phyloP scores from a whole-genome alignment of 2,113 vertebrate genomes.

The Suricata suricatta region DNA sequence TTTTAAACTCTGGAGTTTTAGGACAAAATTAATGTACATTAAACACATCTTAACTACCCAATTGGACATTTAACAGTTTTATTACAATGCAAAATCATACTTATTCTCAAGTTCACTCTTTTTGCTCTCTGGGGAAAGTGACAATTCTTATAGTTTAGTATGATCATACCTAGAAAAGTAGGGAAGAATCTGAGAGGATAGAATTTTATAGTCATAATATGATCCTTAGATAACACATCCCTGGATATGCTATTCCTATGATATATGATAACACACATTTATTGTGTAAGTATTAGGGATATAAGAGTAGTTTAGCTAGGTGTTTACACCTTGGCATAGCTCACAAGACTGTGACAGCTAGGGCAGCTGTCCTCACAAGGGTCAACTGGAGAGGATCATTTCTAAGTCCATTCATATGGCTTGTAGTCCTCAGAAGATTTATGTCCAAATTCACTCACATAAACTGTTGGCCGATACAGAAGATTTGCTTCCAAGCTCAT shows the following conservation, averaged over 20 bases:
- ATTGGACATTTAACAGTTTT: background rate
- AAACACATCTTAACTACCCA: background rate
- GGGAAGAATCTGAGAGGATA: background rate
- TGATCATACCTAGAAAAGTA: background rate
- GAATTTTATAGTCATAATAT: background rate
- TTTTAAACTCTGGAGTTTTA: background rate
- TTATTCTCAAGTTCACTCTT: background rate
- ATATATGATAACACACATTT: background rate
- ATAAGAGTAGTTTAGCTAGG: background rate
- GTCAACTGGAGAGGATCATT: background rate
- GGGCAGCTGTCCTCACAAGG: background rate
- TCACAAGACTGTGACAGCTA: background rate
- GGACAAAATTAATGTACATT: background rate
- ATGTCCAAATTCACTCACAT: background rate
- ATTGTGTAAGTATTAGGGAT: background rate
- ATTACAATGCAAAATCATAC: background rate
- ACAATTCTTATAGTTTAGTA: background rate
- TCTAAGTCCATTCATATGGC: background rate
- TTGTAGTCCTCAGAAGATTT: background rate
- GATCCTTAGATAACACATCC: background rate
- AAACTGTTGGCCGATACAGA: background rate
- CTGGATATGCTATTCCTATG: background rate
- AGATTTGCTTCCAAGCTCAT: background rate
- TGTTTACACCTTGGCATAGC: background rate
- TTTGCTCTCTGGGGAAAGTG: background rate